These are phyloP conservation scores for Gila robusta DNA, from an alignment of 2,797 vertebrate genomes.

Conservation along the genomic window DNA sequence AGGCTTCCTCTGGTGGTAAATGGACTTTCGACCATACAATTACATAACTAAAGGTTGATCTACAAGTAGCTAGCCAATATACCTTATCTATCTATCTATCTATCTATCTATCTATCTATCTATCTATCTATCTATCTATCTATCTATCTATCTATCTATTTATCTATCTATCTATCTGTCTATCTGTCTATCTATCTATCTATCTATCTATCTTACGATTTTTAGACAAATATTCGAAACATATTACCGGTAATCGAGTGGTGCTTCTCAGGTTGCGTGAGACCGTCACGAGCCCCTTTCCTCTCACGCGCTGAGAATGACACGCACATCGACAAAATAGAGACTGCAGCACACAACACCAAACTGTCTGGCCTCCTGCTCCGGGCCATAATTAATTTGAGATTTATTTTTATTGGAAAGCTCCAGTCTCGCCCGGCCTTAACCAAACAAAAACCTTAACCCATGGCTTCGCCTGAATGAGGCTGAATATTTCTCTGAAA, in stretches of 20 bases:
- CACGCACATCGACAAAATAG: slow-evolving; percentile 71
- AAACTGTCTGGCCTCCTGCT: slow-evolving; percentile 94
- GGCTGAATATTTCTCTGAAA: slow-evolving; percentile 89
- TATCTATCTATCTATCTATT: slow-evolving; percentile 48
- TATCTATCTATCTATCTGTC: slow-evolving; percentile 47
- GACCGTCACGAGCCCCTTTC: slow-evolving; percentile 67
- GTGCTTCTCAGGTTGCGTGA: slow-evolving; percentile 63
- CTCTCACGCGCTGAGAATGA: slow-evolving; percentile 73
- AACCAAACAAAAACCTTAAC: slow-evolving; percentile 95
- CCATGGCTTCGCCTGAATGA: slow-evolving; percentile 91
- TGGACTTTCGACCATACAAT: background rate
- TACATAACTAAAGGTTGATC: background rate
- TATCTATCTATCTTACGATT: slow-evolving; percentile 55
- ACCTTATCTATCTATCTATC: slow-evolving; percentile 38
- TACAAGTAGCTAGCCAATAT: background rate
- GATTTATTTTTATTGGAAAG: slow-evolving; percentile 99
- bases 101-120: slow-evolving; percentile 34
- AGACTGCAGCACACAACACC: slow-evolving; percentile 88
- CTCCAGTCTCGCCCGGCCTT: slow-evolving; percentile 95
- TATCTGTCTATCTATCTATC: slow-evolving; percentile 3
- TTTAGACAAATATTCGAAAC: no score
- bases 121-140: slow-evolving; percentile 49
- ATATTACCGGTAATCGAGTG: background rate
- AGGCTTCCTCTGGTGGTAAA: slow-evolving; percentile 29
- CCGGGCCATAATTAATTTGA: slow-evolving; percentile 99